phyloP scores from a whole-genome alignment of 2,113 vertebrate species.

The Poeciliopsis retropinna region DNA sequence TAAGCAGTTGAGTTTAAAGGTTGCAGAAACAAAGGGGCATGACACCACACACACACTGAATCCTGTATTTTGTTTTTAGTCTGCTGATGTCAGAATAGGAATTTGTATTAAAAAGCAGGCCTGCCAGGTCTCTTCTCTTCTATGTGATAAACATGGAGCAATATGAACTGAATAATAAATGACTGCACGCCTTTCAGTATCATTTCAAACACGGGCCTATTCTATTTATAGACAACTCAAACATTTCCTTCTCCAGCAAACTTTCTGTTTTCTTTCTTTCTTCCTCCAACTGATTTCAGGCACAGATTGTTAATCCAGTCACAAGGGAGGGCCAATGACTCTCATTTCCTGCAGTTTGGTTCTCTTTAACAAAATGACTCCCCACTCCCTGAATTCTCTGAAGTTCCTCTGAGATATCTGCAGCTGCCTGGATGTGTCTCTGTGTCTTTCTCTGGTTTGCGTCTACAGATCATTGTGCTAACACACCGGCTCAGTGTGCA shows the following conservation, averaged over 20 bases:
- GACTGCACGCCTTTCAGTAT: slow-evolving; percentile 60
- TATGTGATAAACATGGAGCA: slow-evolving; percentile 48
- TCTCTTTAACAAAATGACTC: slow-evolving; percentile 68
- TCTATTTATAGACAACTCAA: slow-evolving; percentile 67
- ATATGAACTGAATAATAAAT: slow-evolving; percentile 70
- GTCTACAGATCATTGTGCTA: slow-evolving; percentile 15
- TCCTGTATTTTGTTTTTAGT: slow-evolving; percentile 14
- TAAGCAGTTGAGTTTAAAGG: background rate
- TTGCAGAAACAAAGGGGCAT: background rate
- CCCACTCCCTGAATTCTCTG: slow-evolving; percentile 67
- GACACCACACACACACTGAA: background rate
- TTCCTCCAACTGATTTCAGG: slow-evolving; percentile 66
- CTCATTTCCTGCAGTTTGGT: slow-evolving; percentile 72
- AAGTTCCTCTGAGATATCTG: slow-evolving; percentile 56
- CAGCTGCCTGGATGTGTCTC: slow-evolving; percentile 23
- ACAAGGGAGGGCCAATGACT: slow-evolving; percentile 71
- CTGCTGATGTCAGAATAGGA: slow-evolving; percentile 9
- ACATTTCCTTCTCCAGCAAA: slow-evolving; percentile 63
- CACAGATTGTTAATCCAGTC: slow-evolving; percentile 67
- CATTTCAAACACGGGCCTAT: slow-evolving; percentile 48
- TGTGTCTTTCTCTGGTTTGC: slow-evolving; percentile 18
- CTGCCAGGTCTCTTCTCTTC: slow-evolving; percentile 32
- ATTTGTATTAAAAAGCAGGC: slow-evolving; percentile 13
- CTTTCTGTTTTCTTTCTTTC: slow-evolving; percentile 65
- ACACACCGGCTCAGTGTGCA: slow-evolving; percentile 22